phyloP scores from a whole-genome alignment of 2,113 vertebrate species.

The Trematocara marginatum region DNA sequence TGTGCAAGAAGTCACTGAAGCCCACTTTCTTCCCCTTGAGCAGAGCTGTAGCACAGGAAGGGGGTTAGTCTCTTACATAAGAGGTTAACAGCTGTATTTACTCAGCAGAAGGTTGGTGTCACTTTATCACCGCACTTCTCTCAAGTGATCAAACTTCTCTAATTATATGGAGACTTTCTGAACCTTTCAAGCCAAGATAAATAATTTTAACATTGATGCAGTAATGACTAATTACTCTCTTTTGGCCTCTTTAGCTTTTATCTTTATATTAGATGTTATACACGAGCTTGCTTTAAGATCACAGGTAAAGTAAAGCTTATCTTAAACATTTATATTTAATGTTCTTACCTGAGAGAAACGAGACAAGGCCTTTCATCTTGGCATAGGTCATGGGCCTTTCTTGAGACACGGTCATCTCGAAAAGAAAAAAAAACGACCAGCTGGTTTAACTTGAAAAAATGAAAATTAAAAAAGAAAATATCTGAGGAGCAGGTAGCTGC shows the following conservation, averaged over 20 bases:
- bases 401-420: constrained; percentile 56
- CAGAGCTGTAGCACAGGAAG: constrained; percentile 47
- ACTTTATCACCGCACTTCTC: not conserved
- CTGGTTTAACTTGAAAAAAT: not conserved
- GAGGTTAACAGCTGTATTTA: constrained; percentile 9
- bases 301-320: not conserved
- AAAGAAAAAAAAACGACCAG: not conserved
- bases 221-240: not conserved
- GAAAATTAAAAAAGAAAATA: not conserved
- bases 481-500: not conserved
- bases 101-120: not conserved
- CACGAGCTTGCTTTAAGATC: not conserved
- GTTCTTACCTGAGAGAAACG: constrained; percentile 67
- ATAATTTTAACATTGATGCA: not conserved
- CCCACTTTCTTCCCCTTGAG: constrained; percentile 69
- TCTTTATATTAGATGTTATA: not conserved
- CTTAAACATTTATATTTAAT: not conserved
- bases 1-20: constrained; percentile 65
- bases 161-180: not conserved
- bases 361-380: constrained; percentile 69
- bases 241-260: not conserved
- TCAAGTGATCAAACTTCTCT: not conserved
- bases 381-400: constrained; percentile 55
- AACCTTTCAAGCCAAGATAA: not conserved
- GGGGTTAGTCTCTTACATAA: constrained; percentile 7